Percentiles rank a stretch among this genome's conserved stretches.
These are phyloP conservation scores for Okamejei kenojei DNA, from an alignment of 2,797 vertebrate genomes.

Conservation along the genomic window DNA sequence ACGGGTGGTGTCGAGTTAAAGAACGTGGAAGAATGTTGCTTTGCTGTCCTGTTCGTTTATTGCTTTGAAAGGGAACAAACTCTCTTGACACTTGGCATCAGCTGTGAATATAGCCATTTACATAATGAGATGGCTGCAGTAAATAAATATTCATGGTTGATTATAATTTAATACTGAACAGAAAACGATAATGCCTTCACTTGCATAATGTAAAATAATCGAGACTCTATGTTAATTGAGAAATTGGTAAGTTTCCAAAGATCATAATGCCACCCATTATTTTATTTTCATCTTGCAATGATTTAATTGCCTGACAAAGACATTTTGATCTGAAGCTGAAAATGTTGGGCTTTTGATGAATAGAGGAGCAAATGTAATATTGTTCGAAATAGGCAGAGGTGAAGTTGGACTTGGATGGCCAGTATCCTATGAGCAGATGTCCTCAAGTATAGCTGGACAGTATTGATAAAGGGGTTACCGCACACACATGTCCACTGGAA, in stretches of 20 bases:
- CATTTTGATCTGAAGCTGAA: not conserved
- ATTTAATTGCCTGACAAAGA: not conserved
- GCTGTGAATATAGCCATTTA: conserved; percentile 4
- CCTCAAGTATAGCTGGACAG: too few species aligned
- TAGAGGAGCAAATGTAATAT: not conserved
- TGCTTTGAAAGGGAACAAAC: not conserved
- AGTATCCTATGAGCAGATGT: too few species aligned
- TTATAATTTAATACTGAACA: conserved; percentile 32
- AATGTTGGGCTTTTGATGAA: not conserved
- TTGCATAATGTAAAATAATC: not conserved
- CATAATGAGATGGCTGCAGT: conserved; percentile 32
- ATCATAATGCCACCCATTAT: not conserved
- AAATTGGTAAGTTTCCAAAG: not conserved
- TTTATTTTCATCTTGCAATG: not conserved
- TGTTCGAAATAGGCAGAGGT: not conserved
- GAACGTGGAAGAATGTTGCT: not conserved
- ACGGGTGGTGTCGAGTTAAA: not conserved
- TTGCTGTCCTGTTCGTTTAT: not conserved
- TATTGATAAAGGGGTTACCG: too few species aligned
- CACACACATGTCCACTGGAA: too few species aligned
- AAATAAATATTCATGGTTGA: conserved; percentile 24
- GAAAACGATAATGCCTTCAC: not conserved
- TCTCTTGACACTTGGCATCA: conserved; percentile 29
- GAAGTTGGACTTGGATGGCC: too few species aligned
- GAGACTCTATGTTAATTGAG: not conserved